Base-by-base conservation (phyloP, 2,888 invertebrate genomes). In the Amblyjoppa proteus region DNA sequence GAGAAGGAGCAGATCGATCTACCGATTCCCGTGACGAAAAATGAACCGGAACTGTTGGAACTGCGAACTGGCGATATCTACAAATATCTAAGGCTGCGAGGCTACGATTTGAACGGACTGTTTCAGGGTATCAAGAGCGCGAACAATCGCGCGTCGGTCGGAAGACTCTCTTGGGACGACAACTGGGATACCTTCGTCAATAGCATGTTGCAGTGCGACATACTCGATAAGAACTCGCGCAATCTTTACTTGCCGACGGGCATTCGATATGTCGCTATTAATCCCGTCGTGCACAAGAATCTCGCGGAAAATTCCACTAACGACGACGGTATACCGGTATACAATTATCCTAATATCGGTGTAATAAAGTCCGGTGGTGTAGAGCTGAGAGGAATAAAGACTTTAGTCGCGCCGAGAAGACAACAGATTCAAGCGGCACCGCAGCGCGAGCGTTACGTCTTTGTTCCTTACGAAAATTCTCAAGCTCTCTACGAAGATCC, bases 101-200 rank as follows among this genome's bases (percentile, higher is more conserved):
- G 98, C 1, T 98, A 98, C 94, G 97, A 98, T 93, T 98, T 98
- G 92, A 94, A 95, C 31, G 97, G 97, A 49, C 94, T 96, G 13
- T 98, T 98, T 95, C 96, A 96, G 90, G 99, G 99, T 69, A 97
- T 99, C 89, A 93, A 95, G 25, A 94, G 95, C 49, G 96, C 97
- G 0, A 97, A 98, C 93, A 96, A 97, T 90, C 95, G 95, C 90
- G 97, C 97, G 75, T 94, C 95, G 0, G 94, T 92, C 87, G 99
- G 98, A 61, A 95, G 96, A 91, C 95, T 99, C 87, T 95, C 96
- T 86, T 99, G 99, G 99, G 96, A 96, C 80, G 96, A 96, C 88
- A 98, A 99, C 94, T 99, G 99, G 99, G 96, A 99, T 81, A 97
- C 98, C 66, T 99, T 97, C 94, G 96, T 99, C 94, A 99, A 99